Percentiles rank a stretch among this genome's conserved stretches.
phyloP scores from a whole-genome alignment of 2,797 vertebrate genomes.

The Gymnopithys bicolor region DNA sequence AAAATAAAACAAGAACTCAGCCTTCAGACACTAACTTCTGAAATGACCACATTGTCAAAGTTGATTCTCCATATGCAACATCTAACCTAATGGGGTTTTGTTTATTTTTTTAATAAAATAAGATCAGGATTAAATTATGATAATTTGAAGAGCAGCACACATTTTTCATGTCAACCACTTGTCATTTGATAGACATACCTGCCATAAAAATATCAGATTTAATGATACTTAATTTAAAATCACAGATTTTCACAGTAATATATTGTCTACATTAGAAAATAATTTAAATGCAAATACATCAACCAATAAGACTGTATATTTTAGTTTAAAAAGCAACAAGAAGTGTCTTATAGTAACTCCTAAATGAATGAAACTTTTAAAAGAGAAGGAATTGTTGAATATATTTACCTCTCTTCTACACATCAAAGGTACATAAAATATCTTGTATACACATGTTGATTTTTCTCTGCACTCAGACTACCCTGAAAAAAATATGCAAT shows the following conservation, averaged over 20 bases:
- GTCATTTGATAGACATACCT: slow-evolving; percentile 4
- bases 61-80: not conserved
- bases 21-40: not conserved
- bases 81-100: not conserved
- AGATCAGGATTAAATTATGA: not conserved
- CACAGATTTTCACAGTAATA: not conserved
- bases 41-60: not conserved
- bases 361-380: not conserved
- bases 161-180: slow-evolving; percentile 1
- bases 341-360: not conserved
- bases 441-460: not conserved
- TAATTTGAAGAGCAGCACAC: not conserved
- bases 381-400: not conserved
- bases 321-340: not conserved
- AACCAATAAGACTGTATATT: not conserved
- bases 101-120: slow-evolving; percentile 1
- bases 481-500: not conserved
- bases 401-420: not conserved
- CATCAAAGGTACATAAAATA: not conserved
- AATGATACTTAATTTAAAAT: slow-evolving; percentile 6
- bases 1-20: not conserved
- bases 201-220: slow-evolving; percentile 1
- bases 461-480: not conserved
- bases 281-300: slow-evolving; percentile 33
- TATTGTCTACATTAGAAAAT: not conserved